phyloP scores from a whole-genome alignment of 2,888 invertebrate genomes.

The Chrysolina haemoptera region DNA sequence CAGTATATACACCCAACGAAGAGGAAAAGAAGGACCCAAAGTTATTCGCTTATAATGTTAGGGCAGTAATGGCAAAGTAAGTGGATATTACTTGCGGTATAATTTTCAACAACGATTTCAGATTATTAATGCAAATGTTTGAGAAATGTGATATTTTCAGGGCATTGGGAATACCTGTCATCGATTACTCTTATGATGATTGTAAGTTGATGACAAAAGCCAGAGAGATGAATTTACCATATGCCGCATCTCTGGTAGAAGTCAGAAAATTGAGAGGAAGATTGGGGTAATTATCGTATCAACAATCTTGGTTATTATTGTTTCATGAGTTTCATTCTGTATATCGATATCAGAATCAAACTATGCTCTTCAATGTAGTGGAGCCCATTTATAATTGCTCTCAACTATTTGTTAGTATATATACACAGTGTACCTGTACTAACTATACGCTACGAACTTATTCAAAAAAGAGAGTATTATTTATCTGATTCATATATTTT shows the following conservation, averaged over 20 bases:
- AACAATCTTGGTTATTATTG: neutral
- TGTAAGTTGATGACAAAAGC: conserved; percentile 88
- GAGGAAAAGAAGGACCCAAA: conserved; percentile 90
- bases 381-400: no score
- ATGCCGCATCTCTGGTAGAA: conserved; percentile 82
- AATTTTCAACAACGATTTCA: neutral
- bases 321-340: neutral
- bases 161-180: conserved; percentile 86
- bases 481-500: no score
- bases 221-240: conserved; percentile 86
- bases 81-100: conserved; percentile 32
- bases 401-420: no score
- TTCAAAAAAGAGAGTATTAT: no score
- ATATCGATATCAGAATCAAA: neutral
- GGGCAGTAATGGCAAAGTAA: conserved; percentile 93
- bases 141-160: conserved; percentile 71
- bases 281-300: conserved; percentile 76
- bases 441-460: no score
- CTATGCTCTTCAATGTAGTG: neutral
- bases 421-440: no score
- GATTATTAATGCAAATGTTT: no score
- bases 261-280: conserved; percentile 83
- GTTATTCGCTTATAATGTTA: conserved; percentile 90
- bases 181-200: conserved; percentile 95
- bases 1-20: conserved; percentile 90